Conservation (phyloP, 2,113 vertebrate genomes). For the Podarcis raffonei region DNA sequence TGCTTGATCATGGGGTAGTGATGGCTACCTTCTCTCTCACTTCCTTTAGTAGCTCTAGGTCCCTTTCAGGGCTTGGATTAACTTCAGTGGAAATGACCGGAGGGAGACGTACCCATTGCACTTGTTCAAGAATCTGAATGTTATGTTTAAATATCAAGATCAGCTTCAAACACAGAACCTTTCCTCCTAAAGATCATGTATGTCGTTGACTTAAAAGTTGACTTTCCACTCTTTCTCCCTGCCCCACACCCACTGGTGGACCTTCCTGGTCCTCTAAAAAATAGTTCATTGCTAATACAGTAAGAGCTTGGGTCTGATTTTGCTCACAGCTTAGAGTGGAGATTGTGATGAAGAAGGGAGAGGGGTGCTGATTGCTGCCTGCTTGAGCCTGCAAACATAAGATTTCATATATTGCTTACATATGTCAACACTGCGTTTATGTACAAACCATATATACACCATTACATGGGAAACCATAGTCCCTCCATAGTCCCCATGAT, state of each 20-base stretch:
- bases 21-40: too few relatives aligned
- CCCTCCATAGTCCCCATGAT: too few relatives aligned
- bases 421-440: neutral
- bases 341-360: neutral
- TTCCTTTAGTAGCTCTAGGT: too few relatives aligned
- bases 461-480: too few relatives aligned
- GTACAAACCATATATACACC: neutral
- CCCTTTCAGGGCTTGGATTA: too few relatives aligned
- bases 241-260: too few relatives aligned
- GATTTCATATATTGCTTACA: neutral
- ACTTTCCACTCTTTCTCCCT: neutral
- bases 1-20: too few relatives aligned
- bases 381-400: neutral
- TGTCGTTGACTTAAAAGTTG: neutral
- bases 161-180: neutral
- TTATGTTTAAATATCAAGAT: neutral
- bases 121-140: too few relatives aligned
- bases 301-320: neutral
- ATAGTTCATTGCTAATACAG: neutral
- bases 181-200: neutral
- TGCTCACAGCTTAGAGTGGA: neutral
- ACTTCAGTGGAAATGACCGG: too few relatives aligned
- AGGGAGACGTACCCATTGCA: too few relatives aligned
- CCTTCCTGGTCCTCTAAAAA: neutral
- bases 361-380: neutral